Percentiles rank a stretch among this genome's conserved stretches.
Conservation (phyloP, 2,888 invertebrate species). For the Sceliomorpha sp. region DNA sequence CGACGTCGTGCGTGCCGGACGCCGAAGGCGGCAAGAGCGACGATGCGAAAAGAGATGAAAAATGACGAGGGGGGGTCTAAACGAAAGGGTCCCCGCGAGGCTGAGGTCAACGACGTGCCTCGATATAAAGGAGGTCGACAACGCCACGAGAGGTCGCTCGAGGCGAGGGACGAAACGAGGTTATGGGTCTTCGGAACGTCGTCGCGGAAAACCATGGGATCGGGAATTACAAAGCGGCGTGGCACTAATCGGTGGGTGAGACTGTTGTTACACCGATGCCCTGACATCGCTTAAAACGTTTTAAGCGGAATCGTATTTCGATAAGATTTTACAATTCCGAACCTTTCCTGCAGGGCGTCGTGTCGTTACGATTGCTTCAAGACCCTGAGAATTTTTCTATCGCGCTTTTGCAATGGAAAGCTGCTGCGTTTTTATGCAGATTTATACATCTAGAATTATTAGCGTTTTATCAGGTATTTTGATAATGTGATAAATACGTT, state of each 20-base stretch:
- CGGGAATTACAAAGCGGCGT: conserved; percentile 56
- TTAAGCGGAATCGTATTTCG: no score
- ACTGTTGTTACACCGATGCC: conserved; percentile 39
- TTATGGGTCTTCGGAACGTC: conserved; percentile 58
- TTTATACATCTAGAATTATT: no score
- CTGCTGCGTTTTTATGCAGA: no score
- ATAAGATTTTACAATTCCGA: no score
- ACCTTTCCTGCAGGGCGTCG: no score
- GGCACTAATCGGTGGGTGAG: conserved; percentile 46
- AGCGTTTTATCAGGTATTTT: no score
- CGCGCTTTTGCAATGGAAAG: no score
- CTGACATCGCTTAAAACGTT: conserved; percentile 25
- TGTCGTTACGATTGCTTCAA: no score
- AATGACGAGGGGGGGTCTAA: conserved; percentile 31
- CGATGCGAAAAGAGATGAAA: conserved; percentile 46
- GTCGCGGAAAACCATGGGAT: conserved; percentile 60
- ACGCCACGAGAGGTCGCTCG: conserved; percentile 62
- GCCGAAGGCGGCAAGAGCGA: conserved; percentile 39
- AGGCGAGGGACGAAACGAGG: conserved; percentile 63
- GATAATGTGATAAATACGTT: no score
- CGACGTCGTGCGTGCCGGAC: conserved; percentile 14
- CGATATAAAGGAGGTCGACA: conserved; percentile 64
- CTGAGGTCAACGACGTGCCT: conserved; percentile 60
- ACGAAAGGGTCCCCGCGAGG: conserved; percentile 46
- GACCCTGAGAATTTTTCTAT: no score